Percentiles rank a stretch among this genome's conserved stretches.
Conservation (phyloP, 2,113 vertebrate species). For the Turdus rufiventris region DNA sequence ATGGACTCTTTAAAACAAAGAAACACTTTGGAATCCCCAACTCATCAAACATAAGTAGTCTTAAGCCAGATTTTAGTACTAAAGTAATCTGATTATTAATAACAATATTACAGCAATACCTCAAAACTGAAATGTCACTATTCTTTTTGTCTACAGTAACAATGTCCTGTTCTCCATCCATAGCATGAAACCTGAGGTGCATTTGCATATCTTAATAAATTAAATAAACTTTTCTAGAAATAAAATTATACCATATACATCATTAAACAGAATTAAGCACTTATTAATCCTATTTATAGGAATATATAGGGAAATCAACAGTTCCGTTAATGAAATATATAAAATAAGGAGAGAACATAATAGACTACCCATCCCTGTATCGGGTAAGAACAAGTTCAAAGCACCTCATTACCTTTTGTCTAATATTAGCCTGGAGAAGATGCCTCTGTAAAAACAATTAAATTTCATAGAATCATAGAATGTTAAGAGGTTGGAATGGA, state of each 20-base stretch:
- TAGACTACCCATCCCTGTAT: neutral
- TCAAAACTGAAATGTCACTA: neutral
- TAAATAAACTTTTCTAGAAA: neutral
- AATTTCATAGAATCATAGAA: neutral
- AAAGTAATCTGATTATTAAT: neutral
- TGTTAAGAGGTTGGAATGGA: neutral
- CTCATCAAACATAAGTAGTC: neutral
- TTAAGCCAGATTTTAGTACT: neutral
- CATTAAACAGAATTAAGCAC: neutral
- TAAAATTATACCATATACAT: neutral
- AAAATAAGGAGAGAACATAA: neutral
- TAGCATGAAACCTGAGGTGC: neutral
- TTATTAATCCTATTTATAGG: neutral
- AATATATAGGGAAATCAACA: neutral
- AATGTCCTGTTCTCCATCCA: neutral
- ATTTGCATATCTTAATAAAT: neutral
- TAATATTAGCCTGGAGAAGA: neutral
- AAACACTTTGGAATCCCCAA: neutral
- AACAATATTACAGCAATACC: neutral
- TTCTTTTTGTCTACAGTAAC: neutral
- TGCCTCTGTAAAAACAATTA: neutral
- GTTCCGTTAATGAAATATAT: neutral
- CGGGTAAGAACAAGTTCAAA: neutral
- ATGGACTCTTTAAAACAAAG: neutral
- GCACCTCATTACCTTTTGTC: neutral